A percentile compares a stretch with the other conserved stretches of the same genome.
Conservation (phyloP, 2,888 invertebrate genomes). For the Kuschelorhynchus macadamiae region DNA sequence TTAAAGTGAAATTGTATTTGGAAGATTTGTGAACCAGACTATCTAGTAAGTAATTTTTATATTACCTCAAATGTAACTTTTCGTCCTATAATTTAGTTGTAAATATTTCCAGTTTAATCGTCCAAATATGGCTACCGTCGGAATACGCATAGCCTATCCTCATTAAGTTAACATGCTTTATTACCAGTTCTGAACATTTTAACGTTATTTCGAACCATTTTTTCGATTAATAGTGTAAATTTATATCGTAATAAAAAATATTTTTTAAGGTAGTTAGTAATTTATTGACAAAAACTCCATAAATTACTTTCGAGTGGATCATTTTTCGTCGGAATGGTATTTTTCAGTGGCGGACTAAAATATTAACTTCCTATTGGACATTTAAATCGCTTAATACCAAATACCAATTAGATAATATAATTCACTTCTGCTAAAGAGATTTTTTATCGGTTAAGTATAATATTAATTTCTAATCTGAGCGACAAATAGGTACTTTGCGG, state of each 20-base stretch:
- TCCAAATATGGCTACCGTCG: conserved; percentile 70
- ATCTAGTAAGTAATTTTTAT: conserved; percentile 52
- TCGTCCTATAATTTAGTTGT: conserved; percentile 72
- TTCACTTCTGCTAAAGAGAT: background rate
- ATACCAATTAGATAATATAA: background rate
- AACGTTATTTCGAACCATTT: conserved; percentile 47
- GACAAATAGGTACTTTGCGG: too few relatives aligned
- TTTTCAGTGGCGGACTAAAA: conserved; percentile 40
- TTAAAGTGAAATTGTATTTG: conserved; percentile 56
- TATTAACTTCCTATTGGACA: conserved; percentile 10
- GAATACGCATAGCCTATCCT: conserved; percentile 57
- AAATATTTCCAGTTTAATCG: conserved; percentile 67
- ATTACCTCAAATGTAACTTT: conserved; percentile 55
- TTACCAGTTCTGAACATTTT: conserved; percentile 35
- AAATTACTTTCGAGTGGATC: conserved; percentile 33
- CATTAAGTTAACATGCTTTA: conserved; percentile 48
- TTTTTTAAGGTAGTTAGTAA: conserved; percentile 20
- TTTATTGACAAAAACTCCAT: conserved; percentile 29
- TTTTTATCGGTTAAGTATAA: too few relatives aligned
- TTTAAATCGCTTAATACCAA: conserved; percentile 12
- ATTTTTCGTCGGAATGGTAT: conserved; percentile 41
- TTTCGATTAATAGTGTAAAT: conserved; percentile 25
- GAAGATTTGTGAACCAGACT: conserved; percentile 48
- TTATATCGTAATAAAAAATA: conserved; percentile 14
- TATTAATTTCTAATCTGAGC: too few relatives aligned